These are phyloP conservation scores for Arvicanthis niloticus DNA, from an alignment of 2,113 vertebrate species.

Conservation along the genomic window DNA sequence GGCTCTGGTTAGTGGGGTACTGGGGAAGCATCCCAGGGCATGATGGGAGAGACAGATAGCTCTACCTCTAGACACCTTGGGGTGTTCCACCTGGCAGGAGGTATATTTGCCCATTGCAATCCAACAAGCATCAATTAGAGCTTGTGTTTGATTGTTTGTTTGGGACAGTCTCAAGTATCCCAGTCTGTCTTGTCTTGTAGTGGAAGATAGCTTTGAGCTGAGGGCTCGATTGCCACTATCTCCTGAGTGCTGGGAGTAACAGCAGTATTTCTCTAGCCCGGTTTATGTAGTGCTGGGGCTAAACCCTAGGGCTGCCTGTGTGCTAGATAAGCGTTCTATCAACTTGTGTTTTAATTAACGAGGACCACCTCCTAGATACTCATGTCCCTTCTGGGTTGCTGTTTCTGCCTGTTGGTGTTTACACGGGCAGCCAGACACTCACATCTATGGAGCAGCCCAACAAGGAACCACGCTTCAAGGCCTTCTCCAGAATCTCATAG, in stretches of 20 bases:
- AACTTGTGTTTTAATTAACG: neutral
- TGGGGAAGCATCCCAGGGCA: neutral
- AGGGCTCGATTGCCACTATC: too few species aligned
- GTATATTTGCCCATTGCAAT: neutral
- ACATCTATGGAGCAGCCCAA: conserved; percentile 96
- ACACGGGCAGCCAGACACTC: conserved; percentile 60
- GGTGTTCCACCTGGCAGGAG: neutral
- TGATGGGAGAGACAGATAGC: neutral
- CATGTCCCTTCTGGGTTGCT: fast-evolving
- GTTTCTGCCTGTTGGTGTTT: neutral
- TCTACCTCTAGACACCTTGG: fast-evolving
- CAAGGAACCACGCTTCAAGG: conserved; percentile 92
- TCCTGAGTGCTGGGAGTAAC: neutral
- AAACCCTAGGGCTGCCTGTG: neutral
- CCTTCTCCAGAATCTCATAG: conserved; percentile 92
- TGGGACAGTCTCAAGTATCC: neutral
- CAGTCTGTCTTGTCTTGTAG: neutral
- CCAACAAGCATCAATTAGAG: neutral
- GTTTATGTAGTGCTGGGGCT: neutral
- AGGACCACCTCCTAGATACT: fast-evolving
- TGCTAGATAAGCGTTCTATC: neutral
- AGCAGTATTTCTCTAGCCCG: neutral
- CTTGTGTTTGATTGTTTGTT: neutral
- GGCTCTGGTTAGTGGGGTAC: too few species aligned
- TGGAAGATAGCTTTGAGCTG: neutral